These are phyloP conservation scores for Probosciger aterrimus DNA, from an alignment of 2,113 vertebrate species.

Conservation along the genomic window DNA sequence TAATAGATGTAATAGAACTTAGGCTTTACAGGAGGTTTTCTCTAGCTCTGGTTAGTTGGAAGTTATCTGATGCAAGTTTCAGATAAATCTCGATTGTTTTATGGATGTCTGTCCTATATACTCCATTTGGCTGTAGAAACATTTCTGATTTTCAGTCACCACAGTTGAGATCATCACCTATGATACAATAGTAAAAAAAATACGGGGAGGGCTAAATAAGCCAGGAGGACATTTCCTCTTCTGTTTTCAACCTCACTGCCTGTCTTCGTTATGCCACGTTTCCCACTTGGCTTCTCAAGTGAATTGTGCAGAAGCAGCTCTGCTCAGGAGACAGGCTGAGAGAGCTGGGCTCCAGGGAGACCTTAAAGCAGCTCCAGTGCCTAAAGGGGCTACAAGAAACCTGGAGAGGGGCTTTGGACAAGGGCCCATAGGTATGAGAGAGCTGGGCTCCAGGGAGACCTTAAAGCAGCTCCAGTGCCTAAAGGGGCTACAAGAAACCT, in stretches of 20 bases:
- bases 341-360: background rate
- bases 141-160: background rate
- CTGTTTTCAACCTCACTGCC: background rate
- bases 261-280: background rate
- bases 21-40: background rate
- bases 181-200: background rate
- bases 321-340: background rate
- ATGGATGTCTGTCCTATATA: background rate
- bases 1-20: background rate
- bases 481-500: too few relatives aligned
- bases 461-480: too few relatives aligned
- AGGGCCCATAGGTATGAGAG: too few relatives aligned
- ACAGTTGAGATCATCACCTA: background rate
- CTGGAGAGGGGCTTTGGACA: background rate
- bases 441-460: too few relatives aligned
- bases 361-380: background rate
- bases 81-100: background rate
- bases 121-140: background rate
- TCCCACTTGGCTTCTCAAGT: background rate
- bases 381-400: fast-evolving
- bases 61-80: background rate
- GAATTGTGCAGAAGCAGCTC: background rate
- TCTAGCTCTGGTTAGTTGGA: background rate
- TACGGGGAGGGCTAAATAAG: background rate
- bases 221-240: background rate